Conservation (phyloP, 2,113 vertebrate species). For the Clinocottus analis region DNA sequence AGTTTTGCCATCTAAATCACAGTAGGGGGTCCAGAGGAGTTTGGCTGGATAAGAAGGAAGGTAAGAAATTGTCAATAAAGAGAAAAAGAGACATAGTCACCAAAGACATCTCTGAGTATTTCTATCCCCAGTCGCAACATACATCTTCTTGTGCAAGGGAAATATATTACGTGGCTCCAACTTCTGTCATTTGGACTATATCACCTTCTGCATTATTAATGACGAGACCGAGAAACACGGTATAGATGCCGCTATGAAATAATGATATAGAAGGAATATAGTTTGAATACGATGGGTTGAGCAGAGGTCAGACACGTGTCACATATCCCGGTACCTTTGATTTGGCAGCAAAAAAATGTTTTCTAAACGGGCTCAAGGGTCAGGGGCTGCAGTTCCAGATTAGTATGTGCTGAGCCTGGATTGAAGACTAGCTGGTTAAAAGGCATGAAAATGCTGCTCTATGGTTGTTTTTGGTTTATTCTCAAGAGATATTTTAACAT, state of each 20-base stretch:
- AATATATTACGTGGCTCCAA: constrained; percentile 14
- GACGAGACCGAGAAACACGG: background rate
- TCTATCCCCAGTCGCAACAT: constrained; percentile 19
- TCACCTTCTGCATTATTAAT: constrained; percentile 9
- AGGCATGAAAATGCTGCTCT: background rate
- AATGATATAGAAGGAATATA: background rate
- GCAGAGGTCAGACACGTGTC: background rate
- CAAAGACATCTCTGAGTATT: constrained; percentile 35
- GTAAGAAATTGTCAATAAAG: constrained; percentile 34
- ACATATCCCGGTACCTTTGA: background rate
- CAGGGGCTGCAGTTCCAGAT: background rate
- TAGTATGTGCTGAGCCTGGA: background rate
- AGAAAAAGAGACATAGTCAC: constrained; percentile 44
- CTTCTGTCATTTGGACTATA: constrained; percentile 20
- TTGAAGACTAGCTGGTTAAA: background rate
- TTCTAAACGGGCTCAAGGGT: background rate
- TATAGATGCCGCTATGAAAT: background rate
- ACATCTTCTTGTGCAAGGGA: constrained; percentile 10
- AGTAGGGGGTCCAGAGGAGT: constrained; percentile 52
- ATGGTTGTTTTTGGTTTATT: background rate
- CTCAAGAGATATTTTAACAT: background rate
- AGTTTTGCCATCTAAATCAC: constrained; percentile 63
- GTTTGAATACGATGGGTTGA: background rate
- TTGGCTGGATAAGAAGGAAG: constrained; percentile 52
- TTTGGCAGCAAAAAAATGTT: background rate